These are phyloP conservation scores for Pocota personata DNA, from an alignment of 2,888 invertebrate species.

Conservation along the genomic window DNA sequence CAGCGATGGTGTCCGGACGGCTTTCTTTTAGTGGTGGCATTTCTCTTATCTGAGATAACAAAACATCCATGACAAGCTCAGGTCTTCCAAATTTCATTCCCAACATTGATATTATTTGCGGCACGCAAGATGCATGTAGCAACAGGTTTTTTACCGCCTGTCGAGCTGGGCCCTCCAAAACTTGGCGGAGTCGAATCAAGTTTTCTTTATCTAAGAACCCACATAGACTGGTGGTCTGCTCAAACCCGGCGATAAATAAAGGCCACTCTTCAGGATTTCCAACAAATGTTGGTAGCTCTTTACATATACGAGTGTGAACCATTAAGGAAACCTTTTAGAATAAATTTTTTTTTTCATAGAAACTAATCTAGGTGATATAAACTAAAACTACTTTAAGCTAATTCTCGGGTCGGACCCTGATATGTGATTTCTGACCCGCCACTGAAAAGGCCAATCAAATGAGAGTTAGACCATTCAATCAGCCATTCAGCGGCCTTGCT, in stretches of 20 bases:
- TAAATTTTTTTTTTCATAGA: too few species aligned
- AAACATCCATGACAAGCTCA: constrained; percentile 46
- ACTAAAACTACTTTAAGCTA: too few species aligned
- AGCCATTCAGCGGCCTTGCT: too few species aligned
- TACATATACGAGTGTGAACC: too few species aligned
- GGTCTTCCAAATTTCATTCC: constrained; percentile 27
- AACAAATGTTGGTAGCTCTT: background rate
- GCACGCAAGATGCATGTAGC: constrained; percentile 29
- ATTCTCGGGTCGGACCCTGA: too few species aligned
- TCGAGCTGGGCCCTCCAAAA: background rate
- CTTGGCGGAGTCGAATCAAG: background rate
- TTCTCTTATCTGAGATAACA: too few species aligned
- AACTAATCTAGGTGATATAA: too few species aligned
- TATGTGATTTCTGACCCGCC: too few species aligned
- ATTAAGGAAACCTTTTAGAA: too few species aligned
- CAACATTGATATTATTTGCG: constrained; percentile 40
- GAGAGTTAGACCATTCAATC: too few species aligned
- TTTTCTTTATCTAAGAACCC: background rate
- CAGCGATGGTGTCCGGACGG: constrained; percentile 36
- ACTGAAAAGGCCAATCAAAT: too few species aligned
- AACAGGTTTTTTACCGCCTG: constrained; percentile 32
- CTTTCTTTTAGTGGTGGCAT: constrained; percentile 15
- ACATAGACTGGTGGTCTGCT: background rate
- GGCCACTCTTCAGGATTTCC: background rate
- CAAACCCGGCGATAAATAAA: background rate